phyloP scores from a whole-genome alignment of 2,888 invertebrate genomes.

The Dromius quadrimaculatus region DNA sequence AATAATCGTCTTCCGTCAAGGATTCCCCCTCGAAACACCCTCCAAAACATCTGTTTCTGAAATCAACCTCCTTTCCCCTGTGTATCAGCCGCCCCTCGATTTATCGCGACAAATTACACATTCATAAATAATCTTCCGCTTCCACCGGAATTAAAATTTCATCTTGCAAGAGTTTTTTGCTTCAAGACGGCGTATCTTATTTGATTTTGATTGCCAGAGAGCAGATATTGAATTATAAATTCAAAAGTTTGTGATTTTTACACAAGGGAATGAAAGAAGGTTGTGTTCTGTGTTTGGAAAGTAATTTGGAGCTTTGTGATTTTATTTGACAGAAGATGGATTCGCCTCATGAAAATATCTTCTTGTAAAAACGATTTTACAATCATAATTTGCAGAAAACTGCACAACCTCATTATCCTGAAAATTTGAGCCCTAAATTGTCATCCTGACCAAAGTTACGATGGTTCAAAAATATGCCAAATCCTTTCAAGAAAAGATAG shows the following conservation, averaged over 20 bases:
- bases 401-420: too few relatives aligned
- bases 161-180: not conserved
- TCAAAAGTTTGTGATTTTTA: constrained; percentile 39
- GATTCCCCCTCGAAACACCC: not conserved
- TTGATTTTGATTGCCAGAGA: constrained; percentile 38
- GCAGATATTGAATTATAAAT: constrained; percentile 46
- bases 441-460: too few relatives aligned
- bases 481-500: too few relatives aligned
- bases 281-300: constrained; percentile 1
- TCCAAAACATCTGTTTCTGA: constrained; percentile 45
- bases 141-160: constrained; percentile 41
- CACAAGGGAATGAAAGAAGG: constrained; percentile 4
- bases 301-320: not conserved
- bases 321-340: constrained; percentile 1
- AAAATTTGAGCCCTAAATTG: too few relatives aligned
- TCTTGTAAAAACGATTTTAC: too few relatives aligned
- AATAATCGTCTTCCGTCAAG: constrained; percentile 1
- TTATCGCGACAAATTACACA: constrained; percentile 35
- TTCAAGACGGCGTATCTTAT: constrained; percentile 20
- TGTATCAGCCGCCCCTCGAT: not conserved
- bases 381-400: too few relatives aligned
- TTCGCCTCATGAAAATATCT: too few relatives aligned
- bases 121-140: constrained; percentile 47
- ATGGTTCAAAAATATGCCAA: too few relatives aligned
- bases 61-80: constrained; percentile 32